Base-by-base conservation (phyloP, 2,888 invertebrate genomes). In the Orchestes rusci region DNA sequence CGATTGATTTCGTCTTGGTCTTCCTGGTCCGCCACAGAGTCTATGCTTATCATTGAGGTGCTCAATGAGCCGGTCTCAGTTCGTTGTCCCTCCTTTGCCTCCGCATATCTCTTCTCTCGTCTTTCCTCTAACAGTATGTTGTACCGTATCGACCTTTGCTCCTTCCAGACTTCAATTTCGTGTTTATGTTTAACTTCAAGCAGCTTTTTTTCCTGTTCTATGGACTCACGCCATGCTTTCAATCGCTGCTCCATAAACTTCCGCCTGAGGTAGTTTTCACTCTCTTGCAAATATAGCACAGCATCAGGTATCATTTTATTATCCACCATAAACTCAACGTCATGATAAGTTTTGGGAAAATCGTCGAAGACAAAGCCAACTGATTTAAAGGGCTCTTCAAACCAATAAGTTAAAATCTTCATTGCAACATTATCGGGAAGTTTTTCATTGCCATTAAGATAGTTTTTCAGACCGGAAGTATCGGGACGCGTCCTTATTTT, bases 291-390 rank as follows among this genome's bases (percentile, higher is more conserved):
- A 59, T 74, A 71, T 31, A 80, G 62, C 5, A 80, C 60, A 40
- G 77, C 54, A 60, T 81, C 79, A 1, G 82, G 81, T 38, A 80
- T 56, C 17, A 56, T 28, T 42, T 43, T 46, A 18, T 51, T 28
- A 16, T 69, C 56, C 3, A 69, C 45, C 70, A 79, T 75, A 28
- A 71, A 68, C 50, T 75, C 70, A 2, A 76, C 59, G 60, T 81
- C 80, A 36, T 65, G 63, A 4, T 70, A 60, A 45, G 73, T 61
- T 59, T 70, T 74, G 5, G 82, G 82, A 65, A 76, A 81, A 39
- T 76, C 77, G 60, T 80, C 78, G 28, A 82, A 59, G 29, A 80
- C 67, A 58, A 80, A 69, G 3, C 80, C 79, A 13, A 62, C 65
- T 3, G 60, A 56, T 15, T 60, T 63, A 56, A 68, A 73, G 0